Conservation (phyloP, 2,113 vertebrate genomes). For the Megaceryle maxima region DNA sequence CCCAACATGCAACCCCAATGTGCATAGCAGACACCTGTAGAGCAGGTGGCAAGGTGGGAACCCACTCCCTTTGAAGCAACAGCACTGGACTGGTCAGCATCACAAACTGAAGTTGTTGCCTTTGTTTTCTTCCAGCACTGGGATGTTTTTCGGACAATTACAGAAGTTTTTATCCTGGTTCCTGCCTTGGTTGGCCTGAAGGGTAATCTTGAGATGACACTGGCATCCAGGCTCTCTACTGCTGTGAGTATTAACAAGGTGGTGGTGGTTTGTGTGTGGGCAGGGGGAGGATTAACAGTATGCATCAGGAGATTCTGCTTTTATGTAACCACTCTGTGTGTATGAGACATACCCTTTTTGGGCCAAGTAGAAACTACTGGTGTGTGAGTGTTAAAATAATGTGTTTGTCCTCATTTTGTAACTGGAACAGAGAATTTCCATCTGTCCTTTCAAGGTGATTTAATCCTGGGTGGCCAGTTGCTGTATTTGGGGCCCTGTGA, state of each 20-base stretch:
- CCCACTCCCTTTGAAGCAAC: neutral
- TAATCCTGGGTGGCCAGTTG: constrained; percentile 28
- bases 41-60: neutral
- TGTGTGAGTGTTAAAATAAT: constrained; percentile 23
- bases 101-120: neutral
- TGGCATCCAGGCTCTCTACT: constrained; percentile 93
- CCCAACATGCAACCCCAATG: neutral
- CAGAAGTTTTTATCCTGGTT: constrained; percentile 89
- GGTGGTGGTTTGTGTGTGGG: neutral
- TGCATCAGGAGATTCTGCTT: neutral
- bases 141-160: constrained; percentile 87
- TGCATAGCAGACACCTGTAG: neutral
- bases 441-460: constrained; percentile 36
- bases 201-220: constrained; percentile 95
- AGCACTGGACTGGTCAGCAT: neutral
- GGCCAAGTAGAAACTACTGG: neutral
- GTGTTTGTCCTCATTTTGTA: constrained; percentile 34
- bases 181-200: constrained; percentile 94
- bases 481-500: neutral
- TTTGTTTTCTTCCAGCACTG: constrained; percentile 81
- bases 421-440: constrained; percentile 35
- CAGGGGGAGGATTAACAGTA: neutral
- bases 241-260: constrained; percentile 78
- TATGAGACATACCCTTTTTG: neutral
- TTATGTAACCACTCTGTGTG: neutral